These are phyloP conservation scores for Stylophora pistillata DNA, from an alignment of 64 coral and sea anemone genomes.

Conservation along the genomic window DNA sequence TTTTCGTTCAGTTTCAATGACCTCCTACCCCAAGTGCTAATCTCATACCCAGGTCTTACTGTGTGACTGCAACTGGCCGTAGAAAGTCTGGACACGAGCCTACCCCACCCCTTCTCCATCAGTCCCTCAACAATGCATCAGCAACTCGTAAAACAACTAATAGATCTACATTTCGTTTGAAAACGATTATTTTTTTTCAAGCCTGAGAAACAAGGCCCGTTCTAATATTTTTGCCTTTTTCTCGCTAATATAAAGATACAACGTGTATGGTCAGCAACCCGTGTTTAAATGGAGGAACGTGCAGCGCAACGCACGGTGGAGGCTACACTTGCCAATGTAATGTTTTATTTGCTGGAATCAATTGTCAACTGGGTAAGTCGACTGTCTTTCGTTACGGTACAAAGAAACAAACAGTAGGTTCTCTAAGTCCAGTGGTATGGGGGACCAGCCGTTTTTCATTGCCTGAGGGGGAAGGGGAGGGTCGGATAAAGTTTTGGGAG, in stretches of 20 bases:
- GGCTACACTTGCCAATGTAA: conserved; percentile 8
- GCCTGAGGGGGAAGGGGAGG: too few relatives aligned
- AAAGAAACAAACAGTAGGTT: neutral
- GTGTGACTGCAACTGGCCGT: too few relatives aligned
- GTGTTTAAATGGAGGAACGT: conserved; percentile 42
- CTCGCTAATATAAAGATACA: neutral
- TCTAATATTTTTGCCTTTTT: neutral
- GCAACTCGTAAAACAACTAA: too few relatives aligned
- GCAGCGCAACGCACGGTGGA: neutral
- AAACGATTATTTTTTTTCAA: too few relatives aligned
- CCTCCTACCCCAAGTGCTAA: too few relatives aligned
- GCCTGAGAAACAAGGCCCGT: neutral
- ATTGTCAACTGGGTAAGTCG: neutral
- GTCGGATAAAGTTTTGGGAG: too few relatives aligned
- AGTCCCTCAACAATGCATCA: too few relatives aligned
- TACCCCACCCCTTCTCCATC: too few relatives aligned
- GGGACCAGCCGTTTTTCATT: neutral
- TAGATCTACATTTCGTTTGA: neutral
- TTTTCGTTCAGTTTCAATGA: too few relatives aligned
- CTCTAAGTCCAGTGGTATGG: neutral
- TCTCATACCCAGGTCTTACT: too few relatives aligned
- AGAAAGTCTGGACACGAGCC: too few relatives aligned
- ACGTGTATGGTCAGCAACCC: neutral
- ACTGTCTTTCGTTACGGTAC: neutral
- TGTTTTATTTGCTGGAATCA: neutral